Base-by-base conservation (phyloP, 1,140 invertebrate species). In the Trichonephila clavipes region DNA sequence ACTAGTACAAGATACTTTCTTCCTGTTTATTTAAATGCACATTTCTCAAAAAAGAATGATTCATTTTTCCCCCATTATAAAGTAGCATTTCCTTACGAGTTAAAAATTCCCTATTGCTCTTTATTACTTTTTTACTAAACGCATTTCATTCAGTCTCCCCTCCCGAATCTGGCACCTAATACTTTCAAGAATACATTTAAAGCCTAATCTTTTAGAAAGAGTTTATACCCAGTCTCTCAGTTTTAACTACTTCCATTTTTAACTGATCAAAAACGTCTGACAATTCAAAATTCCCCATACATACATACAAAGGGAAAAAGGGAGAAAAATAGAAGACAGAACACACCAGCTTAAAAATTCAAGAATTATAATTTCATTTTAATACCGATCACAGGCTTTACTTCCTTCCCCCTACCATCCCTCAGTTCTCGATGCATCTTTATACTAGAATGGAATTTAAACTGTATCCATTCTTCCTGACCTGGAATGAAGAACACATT, bases 291-390 rank as follows among this genome's bases (percentile, higher is more conserved):
- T 5, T 6, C 62, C 16, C 51, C 10, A 51, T 51, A 51, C 51
- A 10, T 51, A 51, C 51, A 12, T 19, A 64, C 14, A 21, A 64
- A 64, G 16, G 16, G 21, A 64, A 64, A 62, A 62, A 19, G 2
- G 16, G 16, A 2, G 21, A 21, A 19, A 51, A 12, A 51, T 51
- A 51, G 51, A 12, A 51, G 10, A 51, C 51, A 51, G 51, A 51
- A 51, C 51, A 7, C 10, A 51, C 51, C 0, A 51, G 51, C 51
- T 51, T 51, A 51, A 51, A 69, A 77, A 28, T 28, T 40, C 72
- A 18, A 77, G 72, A 77, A 77, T 77, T 77, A 77, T 77, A 77
- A 77, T 77, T 77, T 77, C 24, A 77, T 77, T 77, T 77, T 77
- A 77, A 77, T 77, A 19, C 72, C 72, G 72, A 77, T 77, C 72